Evolutionary conservation across 2,797 vertebrate genomes (phyloP).

Genomic region (Tapera naevia): DNA sequence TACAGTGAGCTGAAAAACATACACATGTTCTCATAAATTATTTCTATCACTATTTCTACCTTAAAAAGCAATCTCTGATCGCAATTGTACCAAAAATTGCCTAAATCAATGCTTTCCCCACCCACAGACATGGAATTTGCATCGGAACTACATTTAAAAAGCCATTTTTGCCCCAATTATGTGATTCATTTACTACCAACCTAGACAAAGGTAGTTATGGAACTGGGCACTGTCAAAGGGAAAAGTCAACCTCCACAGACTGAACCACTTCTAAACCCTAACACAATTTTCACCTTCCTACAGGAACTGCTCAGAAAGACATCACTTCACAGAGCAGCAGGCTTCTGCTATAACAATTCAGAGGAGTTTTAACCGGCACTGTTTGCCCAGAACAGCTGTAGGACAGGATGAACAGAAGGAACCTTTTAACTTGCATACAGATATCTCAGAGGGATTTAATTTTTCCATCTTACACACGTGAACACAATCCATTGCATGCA

Average conservation of each 20-base stretch:
- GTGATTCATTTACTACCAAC: not conserved
- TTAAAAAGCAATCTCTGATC: not conserved
- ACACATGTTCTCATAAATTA: not conserved
- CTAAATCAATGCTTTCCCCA: not conserved
- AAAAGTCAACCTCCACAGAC: not conserved
- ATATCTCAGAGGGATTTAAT: not conserved
- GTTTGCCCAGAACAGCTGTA: not conserved
- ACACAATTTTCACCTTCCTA: not conserved
- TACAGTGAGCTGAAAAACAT: not conserved
- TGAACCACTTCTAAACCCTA: not conserved
- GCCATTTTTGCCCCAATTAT: not conserved
- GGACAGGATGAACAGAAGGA: not conserved
- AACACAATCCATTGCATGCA: not conserved
- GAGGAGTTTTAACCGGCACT: not conserved
- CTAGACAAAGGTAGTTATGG: not conserved
- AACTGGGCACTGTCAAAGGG: not conserved
- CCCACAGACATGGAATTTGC: not conserved
- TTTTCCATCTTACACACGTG: not conserved
- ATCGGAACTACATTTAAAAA: not conserved
- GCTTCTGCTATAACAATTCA: not conserved
- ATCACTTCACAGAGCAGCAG: not conserved
- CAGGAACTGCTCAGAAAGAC: not conserved
- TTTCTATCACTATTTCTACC: not conserved
- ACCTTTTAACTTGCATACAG: not conserved
- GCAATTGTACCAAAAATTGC: not conserved